Evolutionary conservation across 30 jellyfish, hydroid and myxozoan species (phyloP), one percentile per base, ranked within the genome.

Genomic region (Haliclystus octoradiatus): DNA sequence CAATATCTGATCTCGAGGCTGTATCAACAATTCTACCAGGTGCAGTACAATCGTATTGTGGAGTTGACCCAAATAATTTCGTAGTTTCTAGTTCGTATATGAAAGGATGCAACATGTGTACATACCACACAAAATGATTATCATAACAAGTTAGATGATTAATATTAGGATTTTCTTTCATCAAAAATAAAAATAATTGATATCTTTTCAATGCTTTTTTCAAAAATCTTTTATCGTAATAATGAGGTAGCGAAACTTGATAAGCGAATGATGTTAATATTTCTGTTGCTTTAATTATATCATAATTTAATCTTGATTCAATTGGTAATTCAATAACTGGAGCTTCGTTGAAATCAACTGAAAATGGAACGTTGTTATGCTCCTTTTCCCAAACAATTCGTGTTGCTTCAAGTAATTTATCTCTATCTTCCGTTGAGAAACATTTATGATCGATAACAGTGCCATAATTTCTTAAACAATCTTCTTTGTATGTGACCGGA

Each of bases 221-320:
- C 25, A 79, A 74, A 69, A 85, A 85, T 33, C 34, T 69, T 26
- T 31, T 69, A 62, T 85, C 96, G 7, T 85, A 28, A 33, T 31
- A 85, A 68, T 85, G 96, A 46, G 94, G 94, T 68, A 85, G 52
- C 2, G 94, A 70, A 4, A 90, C 68, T 62, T 85, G 92, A 60
- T 85, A 85, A 67, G 77, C 77, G 74, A 78, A 78, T 31, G 51
- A 62, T 72, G 88, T 73, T 72, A 78, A 91, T 32, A 76, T 50
- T 52, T 52, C 68, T 26, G 76, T 86, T 0, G 94, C 96, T 13
- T 52, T 63, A 13, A 63, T 77, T 22, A 85, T 50, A 62, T 78
- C 84, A 51, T 76, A 76, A 2, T 69, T 63, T 28, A 81, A 34
- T 13, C 50, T 47, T 23, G 73, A 62, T 47, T 65, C 50, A 33